Evolutionary conservation across 2,113 vertebrate genomes (phyloP).

Genomic region (Peromyscus leucopus): DNA sequence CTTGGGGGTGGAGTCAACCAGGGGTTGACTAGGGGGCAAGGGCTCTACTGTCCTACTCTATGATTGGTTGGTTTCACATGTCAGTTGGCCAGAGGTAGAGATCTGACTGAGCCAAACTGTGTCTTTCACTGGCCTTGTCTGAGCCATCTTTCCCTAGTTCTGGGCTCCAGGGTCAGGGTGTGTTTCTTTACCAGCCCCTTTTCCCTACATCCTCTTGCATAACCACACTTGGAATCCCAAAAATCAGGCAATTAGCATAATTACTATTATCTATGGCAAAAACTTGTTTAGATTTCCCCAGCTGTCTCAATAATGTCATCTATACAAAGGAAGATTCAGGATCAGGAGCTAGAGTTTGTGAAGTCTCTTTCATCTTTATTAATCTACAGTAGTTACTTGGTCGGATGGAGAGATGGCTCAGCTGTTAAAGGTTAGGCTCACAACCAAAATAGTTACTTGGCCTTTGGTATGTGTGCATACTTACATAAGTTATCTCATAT

Average conservation of each 20-base stretch:
- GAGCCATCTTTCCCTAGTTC: too few species aligned
- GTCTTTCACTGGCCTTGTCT: too few species aligned
- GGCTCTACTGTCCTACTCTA: too few species aligned
- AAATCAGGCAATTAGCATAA: constrained; percentile 33
- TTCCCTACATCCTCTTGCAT: neutral
- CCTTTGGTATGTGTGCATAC: neutral
- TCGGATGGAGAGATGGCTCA: neutral
- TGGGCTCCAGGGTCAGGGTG: too few species aligned
- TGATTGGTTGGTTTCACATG: too few species aligned
- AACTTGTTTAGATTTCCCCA: constrained; percentile 22
- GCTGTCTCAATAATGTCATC: neutral
- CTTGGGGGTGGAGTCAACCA: too few species aligned
- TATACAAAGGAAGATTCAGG: constrained; percentile 3
- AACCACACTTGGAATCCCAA: constrained; percentile 17
- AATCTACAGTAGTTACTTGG: neutral
- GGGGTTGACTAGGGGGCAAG: too few species aligned
- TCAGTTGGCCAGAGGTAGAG: too few species aligned
- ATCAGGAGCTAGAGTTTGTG: neutral
- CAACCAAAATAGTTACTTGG: neutral
- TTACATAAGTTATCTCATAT: neutral
- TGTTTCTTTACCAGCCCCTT: too few species aligned
- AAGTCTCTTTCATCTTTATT: neutral
- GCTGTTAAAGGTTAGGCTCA: neutral
- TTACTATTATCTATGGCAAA: neutral
- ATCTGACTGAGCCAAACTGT: too few species aligned